A percentile compares a stretch with the other conserved stretches of the same genome.
Conservation (phyloP, 2,797 vertebrate genomes). For the Tragelaphus oryx region DNA sequence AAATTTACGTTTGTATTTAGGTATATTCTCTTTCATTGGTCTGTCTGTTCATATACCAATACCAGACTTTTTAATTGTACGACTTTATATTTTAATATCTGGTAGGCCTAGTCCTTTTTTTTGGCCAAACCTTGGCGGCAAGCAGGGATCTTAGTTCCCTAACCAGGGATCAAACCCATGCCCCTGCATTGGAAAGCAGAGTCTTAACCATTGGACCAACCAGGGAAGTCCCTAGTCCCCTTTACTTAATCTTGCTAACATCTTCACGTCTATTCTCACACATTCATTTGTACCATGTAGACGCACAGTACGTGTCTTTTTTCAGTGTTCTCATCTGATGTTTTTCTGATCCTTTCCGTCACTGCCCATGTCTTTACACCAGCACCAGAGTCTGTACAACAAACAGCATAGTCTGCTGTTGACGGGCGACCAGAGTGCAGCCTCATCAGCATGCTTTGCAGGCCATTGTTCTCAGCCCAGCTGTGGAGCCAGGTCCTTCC, state of each 20-base stretch:
- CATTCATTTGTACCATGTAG: background rate
- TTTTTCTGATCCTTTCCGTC: background rate
- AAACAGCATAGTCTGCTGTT: background rate
- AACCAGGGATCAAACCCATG: background rate
- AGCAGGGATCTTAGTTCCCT: background rate
- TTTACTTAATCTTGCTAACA: background rate
- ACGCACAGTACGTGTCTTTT: background rate
- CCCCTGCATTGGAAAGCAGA: background rate
- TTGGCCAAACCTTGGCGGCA: background rate
- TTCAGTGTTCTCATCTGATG: background rate
- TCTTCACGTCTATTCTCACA: background rate
- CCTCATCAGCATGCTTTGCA: background rate
- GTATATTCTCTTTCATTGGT: background rate
- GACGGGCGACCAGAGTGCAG: fast-evolving
- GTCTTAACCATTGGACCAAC: background rate
- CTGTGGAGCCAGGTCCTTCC: background rate
- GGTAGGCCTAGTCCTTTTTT: background rate
- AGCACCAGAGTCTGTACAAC: no score
- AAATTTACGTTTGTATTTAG: background rate
- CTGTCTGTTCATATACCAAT: background rate
- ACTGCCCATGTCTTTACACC: background rate
- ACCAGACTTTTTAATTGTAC: background rate
- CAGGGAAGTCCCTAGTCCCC: background rate
- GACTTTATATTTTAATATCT: background rate
- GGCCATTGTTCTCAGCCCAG: background rate